Evolutionary conservation across 2,888 invertebrate genomes (phyloP).

Genomic region (Lydus trimaculatus): DNA sequence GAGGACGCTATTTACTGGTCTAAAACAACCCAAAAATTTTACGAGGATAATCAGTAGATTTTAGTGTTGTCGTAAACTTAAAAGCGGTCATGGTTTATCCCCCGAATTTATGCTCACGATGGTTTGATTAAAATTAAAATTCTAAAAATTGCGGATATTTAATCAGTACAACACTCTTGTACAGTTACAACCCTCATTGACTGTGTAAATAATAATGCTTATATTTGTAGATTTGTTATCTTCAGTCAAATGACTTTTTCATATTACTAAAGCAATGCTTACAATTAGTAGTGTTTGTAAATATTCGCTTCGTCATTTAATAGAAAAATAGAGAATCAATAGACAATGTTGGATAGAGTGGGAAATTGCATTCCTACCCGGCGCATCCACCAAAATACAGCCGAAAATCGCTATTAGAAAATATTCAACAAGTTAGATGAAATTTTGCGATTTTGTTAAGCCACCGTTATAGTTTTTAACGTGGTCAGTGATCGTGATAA

Average conservation of each 20-base stretch:
- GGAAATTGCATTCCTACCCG: background rate
- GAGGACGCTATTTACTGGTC: too few species aligned
- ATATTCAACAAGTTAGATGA: conserved; percentile 7
- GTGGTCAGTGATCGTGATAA: background rate
- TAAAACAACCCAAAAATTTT: background rate
- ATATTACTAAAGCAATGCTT: background rate
- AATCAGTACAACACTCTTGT: too few species aligned
- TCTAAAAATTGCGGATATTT: too few species aligned
- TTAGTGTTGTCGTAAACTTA: background rate
- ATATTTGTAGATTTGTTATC: background rate
- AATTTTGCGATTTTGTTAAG: background rate
- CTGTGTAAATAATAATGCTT: background rate
- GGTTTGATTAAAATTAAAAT: too few species aligned
- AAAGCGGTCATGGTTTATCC: background rate
- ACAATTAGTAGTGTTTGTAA: too few species aligned
- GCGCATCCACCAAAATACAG: conserved; percentile 21
- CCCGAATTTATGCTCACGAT: too few species aligned
- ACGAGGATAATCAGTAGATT: conserved; percentile 1
- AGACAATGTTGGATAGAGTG: background rate
- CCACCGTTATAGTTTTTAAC: background rate
- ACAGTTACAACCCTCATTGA: too few species aligned
- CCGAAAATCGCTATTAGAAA: background rate
- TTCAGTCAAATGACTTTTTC: background rate
- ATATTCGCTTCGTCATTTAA: too few species aligned
- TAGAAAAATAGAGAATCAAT: background rate